These are phyloP conservation scores for Ivindomyrus marchei DNA, from an alignment of 2,113 vertebrate species.

Conservation along the genomic window DNA sequence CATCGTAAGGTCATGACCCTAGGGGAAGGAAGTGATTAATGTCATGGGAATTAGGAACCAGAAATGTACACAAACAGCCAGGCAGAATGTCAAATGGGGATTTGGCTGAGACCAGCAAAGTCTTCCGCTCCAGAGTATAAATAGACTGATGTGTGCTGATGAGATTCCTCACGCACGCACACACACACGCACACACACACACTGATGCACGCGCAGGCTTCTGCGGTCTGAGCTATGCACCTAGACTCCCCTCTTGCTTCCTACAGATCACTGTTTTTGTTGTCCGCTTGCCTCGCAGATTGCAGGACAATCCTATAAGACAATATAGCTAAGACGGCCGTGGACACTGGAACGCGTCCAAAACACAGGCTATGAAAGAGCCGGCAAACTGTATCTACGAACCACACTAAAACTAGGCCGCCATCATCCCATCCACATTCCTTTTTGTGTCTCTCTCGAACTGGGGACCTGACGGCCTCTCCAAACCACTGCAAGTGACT, in stretches of 20 bases:
- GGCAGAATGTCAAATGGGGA: constrained; percentile 1
- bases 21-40: constrained; percentile 12
- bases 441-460: neutral
- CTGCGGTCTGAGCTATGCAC: neutral
- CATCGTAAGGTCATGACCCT: neutral
- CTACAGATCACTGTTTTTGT: neutral
- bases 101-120: neutral
- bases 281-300: neutral
- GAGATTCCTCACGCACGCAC: constrained; percentile 1
- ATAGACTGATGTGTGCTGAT: neutral
- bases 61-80: constrained; percentile 18
- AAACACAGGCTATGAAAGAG: neutral
- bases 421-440: neutral
- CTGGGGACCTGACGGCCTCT: neutral
- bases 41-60: constrained; percentile 16
- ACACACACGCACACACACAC: neutral
- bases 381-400: neutral
- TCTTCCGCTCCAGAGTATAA: constrained; percentile 18
- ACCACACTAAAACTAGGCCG: neutral
- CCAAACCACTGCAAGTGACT: neutral
- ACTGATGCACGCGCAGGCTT: neutral
- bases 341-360: neutral
- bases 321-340: neutral
- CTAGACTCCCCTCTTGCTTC: neutral
- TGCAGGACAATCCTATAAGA: neutral